Evolutionary conservation across 1,140 invertebrate species (phyloP).

Genomic region (Trichoplusia ni): DNA sequence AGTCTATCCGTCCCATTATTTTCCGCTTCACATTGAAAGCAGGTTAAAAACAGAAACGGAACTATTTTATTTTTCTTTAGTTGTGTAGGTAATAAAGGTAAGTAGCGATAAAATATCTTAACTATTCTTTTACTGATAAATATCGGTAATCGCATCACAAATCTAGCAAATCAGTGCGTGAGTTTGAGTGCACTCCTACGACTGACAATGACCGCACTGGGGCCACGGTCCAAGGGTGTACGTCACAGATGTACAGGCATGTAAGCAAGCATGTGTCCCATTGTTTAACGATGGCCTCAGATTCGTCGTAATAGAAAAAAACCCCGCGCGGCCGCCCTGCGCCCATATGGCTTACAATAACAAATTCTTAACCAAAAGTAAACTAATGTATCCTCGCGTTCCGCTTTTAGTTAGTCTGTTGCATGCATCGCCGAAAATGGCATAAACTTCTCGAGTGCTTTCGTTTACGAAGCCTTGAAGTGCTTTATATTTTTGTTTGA

Average conservation of each 20-base stretch:
- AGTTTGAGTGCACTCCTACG: too few species aligned
- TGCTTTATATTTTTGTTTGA: slow-evolving; percentile 48
- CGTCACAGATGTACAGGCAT: slow-evolving; percentile 57
- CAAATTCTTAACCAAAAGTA: slow-evolving; percentile 80
- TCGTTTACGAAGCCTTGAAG: slow-evolving; percentile 60
- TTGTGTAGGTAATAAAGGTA: too few species aligned
- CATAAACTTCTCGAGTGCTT: slow-evolving; percentile 65
- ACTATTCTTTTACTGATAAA: too few species aligned
- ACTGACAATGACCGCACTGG: background rate
- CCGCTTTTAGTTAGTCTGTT: slow-evolving; percentile 65
- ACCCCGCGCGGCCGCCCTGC: slow-evolving; percentile 57
- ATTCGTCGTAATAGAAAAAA: slow-evolving; percentile 73
- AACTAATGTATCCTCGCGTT: slow-evolving; percentile 72
- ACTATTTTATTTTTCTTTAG: too few species aligned
- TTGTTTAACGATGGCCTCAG: slow-evolving; percentile 73
- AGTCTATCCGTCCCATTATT: too few species aligned
- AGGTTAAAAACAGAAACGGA: slow-evolving; percentile 2
- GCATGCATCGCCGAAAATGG: slow-evolving; percentile 68
- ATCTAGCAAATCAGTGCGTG: too few species aligned
- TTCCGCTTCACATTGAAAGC: slow-evolving; percentile 22
- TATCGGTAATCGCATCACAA: too few species aligned
- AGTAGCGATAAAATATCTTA: too few species aligned
- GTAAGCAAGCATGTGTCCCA: slow-evolving; percentile 69
- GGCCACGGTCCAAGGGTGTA: background rate
- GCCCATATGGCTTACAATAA: slow-evolving; percentile 79